Conservation (phyloP, 2,113 vertebrate genomes). For the Labeo catla region DNA sequence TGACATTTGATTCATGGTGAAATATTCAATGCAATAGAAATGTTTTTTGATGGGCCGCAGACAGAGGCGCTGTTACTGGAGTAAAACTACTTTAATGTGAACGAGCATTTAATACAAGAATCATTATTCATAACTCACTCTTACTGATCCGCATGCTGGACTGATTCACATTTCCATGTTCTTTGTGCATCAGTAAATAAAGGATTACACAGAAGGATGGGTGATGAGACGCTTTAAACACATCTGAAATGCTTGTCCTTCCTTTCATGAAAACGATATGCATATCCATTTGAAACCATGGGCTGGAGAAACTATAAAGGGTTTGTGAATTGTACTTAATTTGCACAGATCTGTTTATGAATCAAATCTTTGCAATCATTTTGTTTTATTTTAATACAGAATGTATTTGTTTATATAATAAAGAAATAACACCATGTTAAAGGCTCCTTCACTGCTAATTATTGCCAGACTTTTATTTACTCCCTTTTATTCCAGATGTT, state of each 20-base stretch:
- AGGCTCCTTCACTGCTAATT: not conserved
- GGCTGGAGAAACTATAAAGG: slow-evolving; percentile 25
- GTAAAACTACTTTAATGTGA: not conserved
- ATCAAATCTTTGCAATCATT: slow-evolving; percentile 55
- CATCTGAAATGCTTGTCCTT: not conserved
- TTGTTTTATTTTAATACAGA: slow-evolving; percentile 58
- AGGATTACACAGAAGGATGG: not conserved
- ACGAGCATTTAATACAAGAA: not conserved
- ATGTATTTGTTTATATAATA: slow-evolving; percentile 65
- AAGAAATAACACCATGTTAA: slow-evolving; percentile 42
- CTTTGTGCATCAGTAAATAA: no score
- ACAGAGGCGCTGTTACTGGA: no score
- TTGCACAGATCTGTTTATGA: slow-evolving; percentile 61
- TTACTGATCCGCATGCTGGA: not conserved
- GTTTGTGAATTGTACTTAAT: slow-evolving; percentile 33
- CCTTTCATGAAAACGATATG: not conserved
- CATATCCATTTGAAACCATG: not conserved
- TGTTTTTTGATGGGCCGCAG: no score
- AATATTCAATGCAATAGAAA: slow-evolving; percentile 25
- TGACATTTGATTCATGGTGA: not conserved
- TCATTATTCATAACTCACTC: not conserved
- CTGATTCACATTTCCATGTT: not conserved
- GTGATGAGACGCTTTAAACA: not conserved
- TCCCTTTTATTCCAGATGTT: not conserved
- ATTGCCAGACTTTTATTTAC: no score